A percentile compares a stretch with the other conserved stretches of the same genome.
phyloP scores from a whole-genome alignment of 2,888 invertebrate genomes.

The Boloria selene region DNA sequence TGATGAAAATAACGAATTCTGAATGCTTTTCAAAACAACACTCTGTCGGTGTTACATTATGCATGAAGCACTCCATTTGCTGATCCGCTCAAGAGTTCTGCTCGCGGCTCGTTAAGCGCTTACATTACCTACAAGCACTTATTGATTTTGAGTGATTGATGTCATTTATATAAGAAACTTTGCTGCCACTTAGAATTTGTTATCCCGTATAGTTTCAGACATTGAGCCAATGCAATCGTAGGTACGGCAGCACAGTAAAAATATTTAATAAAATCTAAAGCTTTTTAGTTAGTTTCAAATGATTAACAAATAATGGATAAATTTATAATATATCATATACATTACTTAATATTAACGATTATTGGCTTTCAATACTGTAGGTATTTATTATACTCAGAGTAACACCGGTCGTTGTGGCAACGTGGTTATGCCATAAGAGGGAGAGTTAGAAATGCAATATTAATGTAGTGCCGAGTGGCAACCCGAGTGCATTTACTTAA shows the following conservation, averaged over 20 bases:
- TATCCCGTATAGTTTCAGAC: no score
- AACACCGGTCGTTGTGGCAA: slow-evolving; percentile 16
- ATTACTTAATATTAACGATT: not conserved
- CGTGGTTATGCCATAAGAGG: slow-evolving; percentile 24
- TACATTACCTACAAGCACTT: slow-evolving; percentile 80
- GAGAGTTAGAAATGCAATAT: slow-evolving; percentile 81
- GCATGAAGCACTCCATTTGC: slow-evolving; percentile 82
- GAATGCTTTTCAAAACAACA: slow-evolving; percentile 82
- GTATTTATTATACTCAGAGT: slow-evolving; percentile 6
- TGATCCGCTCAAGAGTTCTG: slow-evolving; percentile 80
- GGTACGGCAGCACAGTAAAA: no score
- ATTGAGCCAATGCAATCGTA: not conserved
- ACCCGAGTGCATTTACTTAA: slow-evolving; percentile 79
- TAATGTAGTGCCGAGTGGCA: slow-evolving; percentile 81
- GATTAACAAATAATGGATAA: not conserved
- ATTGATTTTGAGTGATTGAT: slow-evolving; percentile 78
- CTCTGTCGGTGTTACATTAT: slow-evolving; percentile 79
- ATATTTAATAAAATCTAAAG: not conserved
- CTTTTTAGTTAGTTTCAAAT: not conserved
- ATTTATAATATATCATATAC: not conserved
- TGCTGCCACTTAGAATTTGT: not conserved
- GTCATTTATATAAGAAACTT: slow-evolving; percentile 61
- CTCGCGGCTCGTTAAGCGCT: slow-evolving; percentile 81
- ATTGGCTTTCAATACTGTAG: slow-evolving; percentile 1
- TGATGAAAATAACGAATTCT: slow-evolving; percentile 81